Evolutionary conservation across 2,888 invertebrate genomes (phyloP).

Genomic region (Heliconius sara): DNA sequence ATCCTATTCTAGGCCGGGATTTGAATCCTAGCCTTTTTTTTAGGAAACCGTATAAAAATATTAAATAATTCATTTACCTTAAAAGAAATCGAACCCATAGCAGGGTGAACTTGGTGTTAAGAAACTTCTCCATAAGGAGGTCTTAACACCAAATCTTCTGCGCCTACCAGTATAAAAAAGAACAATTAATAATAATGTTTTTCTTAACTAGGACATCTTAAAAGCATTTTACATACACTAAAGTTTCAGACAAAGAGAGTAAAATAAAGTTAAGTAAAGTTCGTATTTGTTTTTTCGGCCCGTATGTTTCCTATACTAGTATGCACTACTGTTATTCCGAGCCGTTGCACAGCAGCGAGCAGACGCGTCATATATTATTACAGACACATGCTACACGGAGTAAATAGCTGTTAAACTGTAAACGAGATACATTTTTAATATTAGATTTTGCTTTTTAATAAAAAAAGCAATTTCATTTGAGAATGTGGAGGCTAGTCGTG

Average conservation of each 20-base stretch:
- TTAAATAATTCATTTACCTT: too few species aligned
- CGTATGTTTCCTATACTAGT: constrained; percentile 33
- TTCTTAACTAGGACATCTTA: too few species aligned
- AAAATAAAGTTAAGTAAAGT: neutral
- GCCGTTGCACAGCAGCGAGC: constrained; percentile 40
- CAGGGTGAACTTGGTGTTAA: too few species aligned
- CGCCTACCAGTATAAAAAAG: too few species aligned
- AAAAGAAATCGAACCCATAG: too few species aligned
- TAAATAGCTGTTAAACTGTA: constrained; percentile 36
- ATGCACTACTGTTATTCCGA: constrained; percentile 45
- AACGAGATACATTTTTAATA: constrained; percentile 9
- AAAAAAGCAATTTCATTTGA: too few species aligned
- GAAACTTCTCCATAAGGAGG: too few species aligned
- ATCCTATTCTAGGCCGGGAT: too few species aligned
- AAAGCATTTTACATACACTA: neutral
- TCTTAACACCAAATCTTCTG: too few species aligned
- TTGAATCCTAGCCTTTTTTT: too few species aligned
- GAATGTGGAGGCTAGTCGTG: too few species aligned
- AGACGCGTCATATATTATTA: constrained; percentile 40
- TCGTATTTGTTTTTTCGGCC: constrained; percentile 11
- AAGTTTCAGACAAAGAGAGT: neutral
- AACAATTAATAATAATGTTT: neutral
- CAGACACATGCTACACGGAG: constrained; percentile 32
- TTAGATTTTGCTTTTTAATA: neutral
- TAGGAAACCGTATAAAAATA: too few species aligned